Evolutionary conservation across 2,888 invertebrate species (phyloP).

Genomic region (Drosophila recens): DNA sequence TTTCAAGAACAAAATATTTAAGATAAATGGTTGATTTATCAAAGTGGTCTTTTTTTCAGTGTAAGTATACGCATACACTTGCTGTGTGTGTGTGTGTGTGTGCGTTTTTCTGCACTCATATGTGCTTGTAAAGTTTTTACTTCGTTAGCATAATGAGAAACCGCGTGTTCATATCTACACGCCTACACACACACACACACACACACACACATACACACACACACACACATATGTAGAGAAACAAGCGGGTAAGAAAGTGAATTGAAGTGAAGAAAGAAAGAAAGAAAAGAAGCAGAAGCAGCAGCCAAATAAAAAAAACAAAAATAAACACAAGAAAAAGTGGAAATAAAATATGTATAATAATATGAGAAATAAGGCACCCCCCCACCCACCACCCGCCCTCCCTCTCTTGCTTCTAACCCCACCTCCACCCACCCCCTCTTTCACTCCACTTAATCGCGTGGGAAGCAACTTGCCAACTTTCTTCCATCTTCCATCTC

Average conservation of each 20-base stretch:
- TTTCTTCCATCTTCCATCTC: conserved; percentile 11
- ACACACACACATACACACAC: conserved; percentile 12
- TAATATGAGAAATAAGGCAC: conserved; percentile 71
- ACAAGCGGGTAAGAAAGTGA: conserved; percentile 35
- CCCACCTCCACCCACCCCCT: not conserved
- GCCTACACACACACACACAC: conserved; percentile 31
- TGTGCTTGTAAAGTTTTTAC: conserved; percentile 83
- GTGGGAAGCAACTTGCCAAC: conserved; percentile 32
- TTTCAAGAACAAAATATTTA: too few species aligned
- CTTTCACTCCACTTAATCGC: not conserved
- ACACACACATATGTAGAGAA: conserved; percentile 10
- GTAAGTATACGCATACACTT: conserved; percentile 29
- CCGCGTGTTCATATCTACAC: conserved; percentile 78
- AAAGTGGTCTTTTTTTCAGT: too few species aligned
- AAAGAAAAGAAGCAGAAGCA: conserved; percentile 46
- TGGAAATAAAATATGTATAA: conserved; percentile 75
- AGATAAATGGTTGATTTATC: too few species aligned
- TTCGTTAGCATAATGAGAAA: conserved; percentile 84
- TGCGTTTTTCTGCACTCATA: conserved; percentile 58
- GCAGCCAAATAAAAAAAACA: conserved; percentile 58
- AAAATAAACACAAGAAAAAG: conserved; percentile 58
- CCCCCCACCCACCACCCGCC: conserved; percentile 7
- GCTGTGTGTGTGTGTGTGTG: conserved; percentile 6
- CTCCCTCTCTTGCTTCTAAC: not conserved
- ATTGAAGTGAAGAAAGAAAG: conserved; percentile 6